Evolutionary conservation across 2,888 invertebrate species (phyloP), one percentile per base, ranked within the genome.

Genomic region (Cremastinae sp.): DNA sequence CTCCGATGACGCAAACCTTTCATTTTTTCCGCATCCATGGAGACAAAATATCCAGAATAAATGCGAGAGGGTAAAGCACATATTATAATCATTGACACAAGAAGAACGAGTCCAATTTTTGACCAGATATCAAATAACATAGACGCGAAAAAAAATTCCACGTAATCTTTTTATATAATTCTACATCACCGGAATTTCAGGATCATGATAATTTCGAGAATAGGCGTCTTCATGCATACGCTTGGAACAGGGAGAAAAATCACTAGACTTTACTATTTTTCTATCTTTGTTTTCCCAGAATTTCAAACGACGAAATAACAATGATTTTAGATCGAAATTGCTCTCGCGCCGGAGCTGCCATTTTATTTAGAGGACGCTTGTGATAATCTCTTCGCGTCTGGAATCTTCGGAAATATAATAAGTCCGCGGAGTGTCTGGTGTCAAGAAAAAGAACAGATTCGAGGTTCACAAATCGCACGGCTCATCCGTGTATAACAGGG

Each of bases 251-350:
- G n/a, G n/a, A n/a, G n/a, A n/a, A n/a, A n/a, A n/a, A n/a, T n/a
- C n/a, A n/a, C n/a, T n/a, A n/a, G n/a, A n/a, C n/a, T n/a, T n/a
- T n/a, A n/a, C n/a, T n/a, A n/a, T n/a, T n/a, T n/a, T n/a, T n/a
- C n/a, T n/a, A n/a, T n/a, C n/a, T n/a, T n/a, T n/a, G n/a, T 59
- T 66, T 73, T 66, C 65, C 51, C 22, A 10, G 61, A 56, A 62
- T 68, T 41, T 35, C 20, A 37, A 62, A 14, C 10, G 66, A n/a
- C 12, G 14, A 4, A 43, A 66, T 9, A 55, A 39, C 2, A 8
- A 35, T 39, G 14, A 10, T 12, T 12, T 41, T 8, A 51, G 53
- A 59, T 16, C 41, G 37, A 47, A 53, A 56, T 51, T 28, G 3
- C 58, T 39, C 37, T 12, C 28, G 28, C 9, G 14, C 49, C 14